These are phyloP conservation scores for Gisinianus flammeolus DNA, from an alignment of 2,888 invertebrate genomes.

Conservation along the genomic window DNA sequence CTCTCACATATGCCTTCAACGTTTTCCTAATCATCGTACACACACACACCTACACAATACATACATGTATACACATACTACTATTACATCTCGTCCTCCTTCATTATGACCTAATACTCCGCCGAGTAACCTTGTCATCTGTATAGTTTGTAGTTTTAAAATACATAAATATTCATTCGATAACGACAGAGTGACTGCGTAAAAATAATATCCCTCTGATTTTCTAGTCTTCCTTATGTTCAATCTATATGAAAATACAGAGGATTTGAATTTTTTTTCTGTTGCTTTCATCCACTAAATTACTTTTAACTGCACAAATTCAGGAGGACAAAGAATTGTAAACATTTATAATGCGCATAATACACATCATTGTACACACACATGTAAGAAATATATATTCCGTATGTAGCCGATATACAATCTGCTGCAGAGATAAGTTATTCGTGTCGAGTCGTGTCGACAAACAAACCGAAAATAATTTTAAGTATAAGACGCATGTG, in stretches of 20 bases:
- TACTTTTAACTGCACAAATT: slow-evolving; percentile 5
- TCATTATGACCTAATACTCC: too few relatives aligned
- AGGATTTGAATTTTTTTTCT: too few relatives aligned
- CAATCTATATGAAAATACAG: too few relatives aligned
- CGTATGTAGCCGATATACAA: too few relatives aligned
- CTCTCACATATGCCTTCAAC: too few relatives aligned
- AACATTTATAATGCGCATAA: slow-evolving; percentile 1
- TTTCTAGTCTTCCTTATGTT: background rate
- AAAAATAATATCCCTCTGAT: background rate
- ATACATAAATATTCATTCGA: background rate
- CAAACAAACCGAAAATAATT: slow-evolving; percentile 21
- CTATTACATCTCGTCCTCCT: background rate
- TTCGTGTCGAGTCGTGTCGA: slow-evolving; percentile 4
- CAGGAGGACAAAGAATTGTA: slow-evolving; percentile 14
- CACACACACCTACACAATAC: background rate
- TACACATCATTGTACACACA: too few relatives aligned
- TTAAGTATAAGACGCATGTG: slow-evolving; percentile 2
- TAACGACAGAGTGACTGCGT: background rate
- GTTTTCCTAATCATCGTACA: background rate
- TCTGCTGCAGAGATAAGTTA: slow-evolving; percentile 5
- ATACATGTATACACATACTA: background rate
- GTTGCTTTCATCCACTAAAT: too few relatives aligned
- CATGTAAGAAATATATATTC: too few relatives aligned
- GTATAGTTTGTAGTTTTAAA: slow-evolving; percentile 2
- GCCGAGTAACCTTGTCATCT: background rate